Conservation (phyloP, 1,140 invertebrate genomes). For the Hyphantria cunea region DNA sequence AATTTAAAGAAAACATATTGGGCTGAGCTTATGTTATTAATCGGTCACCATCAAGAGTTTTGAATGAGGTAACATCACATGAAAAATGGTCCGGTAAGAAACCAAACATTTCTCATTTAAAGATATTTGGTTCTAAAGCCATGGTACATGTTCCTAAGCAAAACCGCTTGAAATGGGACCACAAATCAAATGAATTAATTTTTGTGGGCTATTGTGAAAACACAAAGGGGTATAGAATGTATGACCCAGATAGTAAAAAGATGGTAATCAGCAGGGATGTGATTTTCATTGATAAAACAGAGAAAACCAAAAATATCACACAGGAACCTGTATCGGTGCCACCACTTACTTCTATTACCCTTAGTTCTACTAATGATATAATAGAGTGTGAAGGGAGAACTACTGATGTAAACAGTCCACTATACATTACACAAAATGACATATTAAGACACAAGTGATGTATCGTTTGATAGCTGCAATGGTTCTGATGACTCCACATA, state of each 20-base stretch:
- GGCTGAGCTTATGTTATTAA: slow-evolving; percentile 19
- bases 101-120: slow-evolving; percentile 19
- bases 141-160: slow-evolving; percentile 24
- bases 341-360: background rate
- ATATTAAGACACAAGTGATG: background rate
- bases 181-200: slow-evolving; percentile 31
- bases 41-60: slow-evolving; percentile 10
- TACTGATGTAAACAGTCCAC: background rate
- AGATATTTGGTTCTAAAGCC: slow-evolving; percentile 9
- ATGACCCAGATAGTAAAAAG: slow-evolving; percentile 30
- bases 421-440: background rate
- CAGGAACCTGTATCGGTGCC: background rate
- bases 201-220: slow-evolving; percentile 34
- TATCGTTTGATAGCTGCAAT: background rate
- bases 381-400: background rate
- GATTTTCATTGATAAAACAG: background rate
- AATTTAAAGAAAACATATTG: too few species aligned
- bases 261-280: slow-evolving; percentile 37
- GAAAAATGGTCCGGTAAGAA: slow-evolving; percentile 36
- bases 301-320: background rate
- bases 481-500: background rate
- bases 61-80: slow-evolving; percentile 41
- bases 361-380: too few species aligned
- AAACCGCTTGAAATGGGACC: slow-evolving; percentile 31
- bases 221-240: slow-evolving; percentile 33